Conservation (phyloP, 2,113 vertebrate genomes). For the Urocitellus parryii region DNA sequence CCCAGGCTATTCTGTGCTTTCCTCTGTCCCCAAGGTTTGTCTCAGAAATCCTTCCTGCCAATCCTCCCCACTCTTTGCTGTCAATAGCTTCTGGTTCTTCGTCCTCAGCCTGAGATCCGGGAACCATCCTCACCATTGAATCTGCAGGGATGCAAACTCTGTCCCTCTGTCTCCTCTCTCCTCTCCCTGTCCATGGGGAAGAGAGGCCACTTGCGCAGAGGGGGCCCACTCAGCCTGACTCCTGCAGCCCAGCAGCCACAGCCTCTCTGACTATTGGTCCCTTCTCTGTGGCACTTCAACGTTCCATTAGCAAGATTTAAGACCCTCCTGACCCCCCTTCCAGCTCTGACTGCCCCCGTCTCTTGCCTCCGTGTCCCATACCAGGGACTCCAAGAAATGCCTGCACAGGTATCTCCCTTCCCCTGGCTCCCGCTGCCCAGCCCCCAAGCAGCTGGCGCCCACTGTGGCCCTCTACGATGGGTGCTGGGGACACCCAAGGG, state of each 20-base stretch:
- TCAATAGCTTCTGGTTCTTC: neutral
- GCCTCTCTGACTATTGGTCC: neutral
- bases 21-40: neutral
- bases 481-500: too few relatives aligned
- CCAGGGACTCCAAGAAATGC: constrained; percentile 47
- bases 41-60: too few relatives aligned
- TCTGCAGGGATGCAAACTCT: neutral
- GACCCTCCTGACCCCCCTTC: neutral
- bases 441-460: neutral
- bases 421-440: neutral
- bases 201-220: neutral
- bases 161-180: neutral
- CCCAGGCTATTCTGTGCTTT: neutral
- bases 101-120: neutral
- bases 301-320: neutral
- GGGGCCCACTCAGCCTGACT: neutral
- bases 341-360: neutral
- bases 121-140: neutral
- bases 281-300: neutral
- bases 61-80: too few relatives aligned
- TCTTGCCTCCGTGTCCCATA: neutral
- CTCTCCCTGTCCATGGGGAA: neutral
- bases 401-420: neutral
- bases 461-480: neutral
- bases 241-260: neutral